Evolutionary conservation across 2,888 invertebrate species (phyloP).

Genomic region (Agrenia bidenticulata): DNA sequence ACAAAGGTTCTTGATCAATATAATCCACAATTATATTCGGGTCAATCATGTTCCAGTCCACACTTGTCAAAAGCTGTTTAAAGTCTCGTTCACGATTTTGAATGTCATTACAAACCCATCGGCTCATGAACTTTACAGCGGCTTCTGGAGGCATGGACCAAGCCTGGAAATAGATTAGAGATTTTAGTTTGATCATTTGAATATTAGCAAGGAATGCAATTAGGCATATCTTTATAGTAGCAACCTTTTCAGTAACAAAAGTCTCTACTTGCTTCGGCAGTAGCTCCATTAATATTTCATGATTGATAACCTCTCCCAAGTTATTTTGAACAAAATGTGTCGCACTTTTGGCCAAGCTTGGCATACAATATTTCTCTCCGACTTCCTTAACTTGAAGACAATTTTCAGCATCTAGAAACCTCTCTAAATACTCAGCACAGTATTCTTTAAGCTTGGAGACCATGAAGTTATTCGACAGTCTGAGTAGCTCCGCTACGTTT

Average conservation of each 20-base stretch:
- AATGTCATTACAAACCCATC: constrained; percentile 62
- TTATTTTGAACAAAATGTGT: constrained; percentile 62
- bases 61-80: constrained; percentile 60
- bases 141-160: constrained; percentile 55
- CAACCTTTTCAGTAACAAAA: constrained; percentile 62
- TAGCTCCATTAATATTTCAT: constrained; percentile 61
- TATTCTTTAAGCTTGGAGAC: constrained; percentile 64
- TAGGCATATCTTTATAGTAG: neutral
- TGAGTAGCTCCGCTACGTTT: constrained; percentile 65
- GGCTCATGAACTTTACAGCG: constrained; percentile 60
- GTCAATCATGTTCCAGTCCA: constrained; percentile 60
- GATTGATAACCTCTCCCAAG: constrained; percentile 61
- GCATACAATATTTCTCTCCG: constrained; percentile 64
- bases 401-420: constrained; percentile 65
- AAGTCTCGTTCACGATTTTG: constrained; percentile 61
- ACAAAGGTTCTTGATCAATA: constrained; percentile 63
- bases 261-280: constrained; percentile 59
- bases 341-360: constrained; percentile 62
- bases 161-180: constrained; percentile 23
- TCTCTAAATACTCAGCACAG: constrained; percentile 66
- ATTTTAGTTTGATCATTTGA: no score
- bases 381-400: constrained; percentile 65
- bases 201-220: no score
- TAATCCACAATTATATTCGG: constrained; percentile 61
- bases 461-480: constrained; percentile 66